Evolutionary conservation across 2,888 invertebrate genomes (phyloP).

Genomic region (Chalcis sispes): DNA sequence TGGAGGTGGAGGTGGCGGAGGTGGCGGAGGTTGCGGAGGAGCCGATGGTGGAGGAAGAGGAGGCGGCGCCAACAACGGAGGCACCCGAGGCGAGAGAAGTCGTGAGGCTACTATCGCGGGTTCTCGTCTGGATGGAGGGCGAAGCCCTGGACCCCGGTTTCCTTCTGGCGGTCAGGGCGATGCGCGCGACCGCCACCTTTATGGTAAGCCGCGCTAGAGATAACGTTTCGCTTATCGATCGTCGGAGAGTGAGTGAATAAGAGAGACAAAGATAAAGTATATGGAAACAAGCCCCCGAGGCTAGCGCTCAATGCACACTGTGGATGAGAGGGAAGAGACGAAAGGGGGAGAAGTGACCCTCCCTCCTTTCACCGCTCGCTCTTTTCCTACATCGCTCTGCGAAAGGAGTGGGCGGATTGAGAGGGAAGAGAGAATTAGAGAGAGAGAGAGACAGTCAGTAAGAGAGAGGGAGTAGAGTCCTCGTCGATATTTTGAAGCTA

Average conservation of each 20-base stretch:
- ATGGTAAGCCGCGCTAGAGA: constrained; percentile 66
- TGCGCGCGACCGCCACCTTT: constrained; percentile 72
- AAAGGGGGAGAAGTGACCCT: neutral
- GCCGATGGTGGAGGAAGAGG: constrained; percentile 58
- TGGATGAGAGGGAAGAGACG: neutral
- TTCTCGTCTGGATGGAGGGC: constrained; percentile 77
- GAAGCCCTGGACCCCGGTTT: constrained; percentile 76
- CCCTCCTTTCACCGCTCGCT: too few relatives aligned
- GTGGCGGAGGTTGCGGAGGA: constrained; percentile 1
- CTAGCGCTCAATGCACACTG: neutral
- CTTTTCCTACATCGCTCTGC: too few relatives aligned
- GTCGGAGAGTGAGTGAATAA: neutral
- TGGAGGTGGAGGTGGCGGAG: constrained; percentile 58
- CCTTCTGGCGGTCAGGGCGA: constrained; percentile 71
- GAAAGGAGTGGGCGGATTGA: neutral
- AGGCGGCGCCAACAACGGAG: constrained; percentile 58
- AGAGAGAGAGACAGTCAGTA: neutral
- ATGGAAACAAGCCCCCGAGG: constrained; percentile 31
- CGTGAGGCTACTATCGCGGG: constrained; percentile 73
- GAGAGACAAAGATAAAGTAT: too few relatives aligned
- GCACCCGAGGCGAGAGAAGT: constrained; percentile 75
- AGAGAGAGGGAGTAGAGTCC: constrained; percentile 1
- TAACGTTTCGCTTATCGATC: constrained; percentile 48
- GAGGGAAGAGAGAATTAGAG: neutral
- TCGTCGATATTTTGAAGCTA: constrained; percentile 37